A percentile compares a stretch with the other conserved stretches of the same genome.
Evolutionary conservation across 2,797 vertebrate species (phyloP).

Genomic region (Sarcophilus harrisii): DNA sequence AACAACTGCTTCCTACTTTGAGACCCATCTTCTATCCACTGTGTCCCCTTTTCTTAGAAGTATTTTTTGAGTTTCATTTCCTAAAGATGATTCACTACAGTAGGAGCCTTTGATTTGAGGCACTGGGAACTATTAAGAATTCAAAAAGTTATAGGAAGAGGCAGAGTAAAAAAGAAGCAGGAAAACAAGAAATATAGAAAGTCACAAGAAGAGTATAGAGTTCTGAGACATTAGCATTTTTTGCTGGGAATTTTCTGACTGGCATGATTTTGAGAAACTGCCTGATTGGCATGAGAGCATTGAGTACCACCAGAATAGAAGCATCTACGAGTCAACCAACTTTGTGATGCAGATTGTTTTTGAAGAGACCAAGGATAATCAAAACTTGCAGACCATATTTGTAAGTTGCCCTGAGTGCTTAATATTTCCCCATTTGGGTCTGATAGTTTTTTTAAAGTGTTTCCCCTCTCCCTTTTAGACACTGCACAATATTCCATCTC

Average conservation of each 20-base stretch:
- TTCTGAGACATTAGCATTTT: not conserved
- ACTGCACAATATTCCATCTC: not conserved
- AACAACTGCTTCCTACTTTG: not conserved
- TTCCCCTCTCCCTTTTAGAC: not conserved
- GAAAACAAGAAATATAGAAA: not conserved
- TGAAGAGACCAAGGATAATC: not conserved
- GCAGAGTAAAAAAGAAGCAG: not conserved
- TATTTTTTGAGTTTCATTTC: not conserved
- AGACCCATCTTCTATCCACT: not conserved
- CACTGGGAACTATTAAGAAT: not conserved
- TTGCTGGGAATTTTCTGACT: not conserved
- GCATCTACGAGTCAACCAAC: not conserved
- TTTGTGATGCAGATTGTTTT: not conserved
- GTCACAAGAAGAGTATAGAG: not conserved
- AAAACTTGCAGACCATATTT: not conserved
- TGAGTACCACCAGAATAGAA: not conserved
- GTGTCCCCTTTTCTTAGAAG: not conserved
- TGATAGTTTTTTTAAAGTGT: not conserved
- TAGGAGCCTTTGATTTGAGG: not conserved
- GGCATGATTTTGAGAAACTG: not conserved
- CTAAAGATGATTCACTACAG: not conserved
- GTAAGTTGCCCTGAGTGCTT: not conserved
- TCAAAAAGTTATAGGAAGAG: not conserved
- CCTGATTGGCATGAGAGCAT: not conserved
- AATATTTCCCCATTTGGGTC: not conserved